Conservation (phyloP, 2,113 vertebrate species). For the Oxyruncus cristatus region DNA sequence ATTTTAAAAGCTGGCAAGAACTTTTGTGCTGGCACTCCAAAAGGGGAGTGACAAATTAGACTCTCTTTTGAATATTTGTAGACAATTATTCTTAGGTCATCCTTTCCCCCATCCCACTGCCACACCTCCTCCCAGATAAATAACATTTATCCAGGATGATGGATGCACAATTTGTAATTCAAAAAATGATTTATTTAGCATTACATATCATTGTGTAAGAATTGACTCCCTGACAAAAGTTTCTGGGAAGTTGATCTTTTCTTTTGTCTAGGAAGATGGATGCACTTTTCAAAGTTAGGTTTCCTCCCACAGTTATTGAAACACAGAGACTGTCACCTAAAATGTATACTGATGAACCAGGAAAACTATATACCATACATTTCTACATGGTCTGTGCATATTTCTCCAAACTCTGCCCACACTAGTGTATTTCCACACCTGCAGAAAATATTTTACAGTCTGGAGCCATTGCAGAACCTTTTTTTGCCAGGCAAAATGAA, state of each 20-base stretch:
- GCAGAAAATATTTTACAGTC: background rate
- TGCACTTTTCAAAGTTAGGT: background rate
- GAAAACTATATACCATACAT: background rate
- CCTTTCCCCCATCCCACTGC: background rate
- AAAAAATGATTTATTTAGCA: slow-evolving; percentile 56
- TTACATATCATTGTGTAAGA: slow-evolving; percentile 17
- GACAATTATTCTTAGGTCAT: slow-evolving; percentile 19
- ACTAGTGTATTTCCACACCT: background rate
- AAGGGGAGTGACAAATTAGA: background rate
- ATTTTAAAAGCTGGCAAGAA: background rate
- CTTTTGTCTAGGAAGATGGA: slow-evolving; percentile 39
- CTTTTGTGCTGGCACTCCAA: background rate
- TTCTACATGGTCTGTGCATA: background rate
- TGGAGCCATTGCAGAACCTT: background rate
- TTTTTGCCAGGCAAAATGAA: background rate
- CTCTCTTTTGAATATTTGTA: slow-evolving; percentile 3
- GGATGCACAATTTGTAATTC: slow-evolving; percentile 11
- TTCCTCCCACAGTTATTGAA: slow-evolving; percentile 22
- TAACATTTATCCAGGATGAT: slow-evolving; percentile 7
- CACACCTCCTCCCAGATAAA: background rate
- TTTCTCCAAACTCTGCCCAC: background rate
- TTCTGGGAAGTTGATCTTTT: slow-evolving; percentile 43
- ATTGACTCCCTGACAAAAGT: slow-evolving; percentile 11
- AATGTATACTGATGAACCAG: background rate
- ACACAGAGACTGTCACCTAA: background rate